Base-by-base conservation (phyloP, 2,113 vertebrate species). In the Hippocampus guttulatus region DNA sequence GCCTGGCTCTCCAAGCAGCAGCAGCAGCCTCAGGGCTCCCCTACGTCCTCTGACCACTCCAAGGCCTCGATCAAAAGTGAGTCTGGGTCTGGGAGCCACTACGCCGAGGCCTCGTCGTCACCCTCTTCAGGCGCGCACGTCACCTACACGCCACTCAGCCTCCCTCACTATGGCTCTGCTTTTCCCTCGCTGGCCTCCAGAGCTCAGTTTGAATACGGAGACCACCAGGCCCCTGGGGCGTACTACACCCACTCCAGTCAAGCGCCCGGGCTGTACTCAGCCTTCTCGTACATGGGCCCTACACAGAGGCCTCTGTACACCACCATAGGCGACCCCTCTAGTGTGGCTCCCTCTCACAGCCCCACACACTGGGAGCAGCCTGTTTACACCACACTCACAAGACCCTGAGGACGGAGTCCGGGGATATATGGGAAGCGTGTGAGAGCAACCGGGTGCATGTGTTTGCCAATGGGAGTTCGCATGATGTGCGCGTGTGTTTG, bases 301-400 rank as follows among this genome's bases (percentile, higher is more conserved):
- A 95, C 96, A 38, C 97, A 98, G 91, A 95, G 96, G 92, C 96
- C 97, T 77, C 95, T 98, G 81, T 99, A 99, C 91, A 98, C 97
- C 10, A 94, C 97, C 91, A 98, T 99, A 91, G 94, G 95, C 87
- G 97, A 99, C 83, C 94, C 96, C 66, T 94, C 95, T 75, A 94
- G 94, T 0, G 94, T 96, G 92, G 95, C 96, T 75, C 96, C 95
- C 85, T 97, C 97, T 70, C 97, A 98, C 84, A 99, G 97, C 82
- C 97, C 97, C 84, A 97, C 96, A 79, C 97, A 98, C 78, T 99
- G 97, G 97, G 97, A 98, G 92, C 97, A 98, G 94, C 97, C 97
- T 0, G 97, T 99, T 90, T 99, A 99, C 79, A 99, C 96, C 72
- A 98, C 96, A 52, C 95, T 99, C 84, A 97, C 97, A 83, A 94